Base-by-base conservation (phyloP, 2,797 vertebrate genomes). In the Aselliscus stoliczkanus region DNA sequence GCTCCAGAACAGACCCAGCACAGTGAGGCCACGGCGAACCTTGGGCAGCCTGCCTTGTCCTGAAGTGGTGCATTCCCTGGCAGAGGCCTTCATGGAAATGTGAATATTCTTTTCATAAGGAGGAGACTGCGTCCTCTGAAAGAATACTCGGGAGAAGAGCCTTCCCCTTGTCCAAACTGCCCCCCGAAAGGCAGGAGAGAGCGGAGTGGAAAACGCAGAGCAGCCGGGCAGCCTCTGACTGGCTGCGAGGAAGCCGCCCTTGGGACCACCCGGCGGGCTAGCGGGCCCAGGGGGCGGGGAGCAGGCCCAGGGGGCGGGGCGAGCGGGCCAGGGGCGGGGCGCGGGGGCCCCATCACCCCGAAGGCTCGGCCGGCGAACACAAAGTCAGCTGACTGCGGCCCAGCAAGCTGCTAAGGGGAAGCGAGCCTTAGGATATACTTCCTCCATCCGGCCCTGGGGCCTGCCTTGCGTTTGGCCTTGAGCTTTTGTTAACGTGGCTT, bases 141-240 rank as follows among this genome's bases (percentile, higher is more conserved):
- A 34, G 29, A 7, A 1, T 1, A 25, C 9, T 25, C 1, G 0
- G 20, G 29, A 6, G 17, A 15, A 2, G 0, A 50, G n/a, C 44
- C 3, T 17, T 2, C 5, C 25, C 31, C 31, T 7, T 2, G 21
- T 14, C 29, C 77, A 34, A 65, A 34, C 58, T 1, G 18, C 31
- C 69, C 83, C 37, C 21, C 15, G 17, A 58, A 13, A 21, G 21
- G 42, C 6, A 0, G 3, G 5, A 0, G 13, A 27, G 31, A 8
- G 14, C 42, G 0, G 31, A 17, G 17, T 39, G 17, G 29, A 50
- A 58, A 60, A 76, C 20, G 84, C 42, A 1, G 13, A 7, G 25
- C 21, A 5, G 42, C n/a, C 20, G 1, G 13, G 64, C 58, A 27
- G 8, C 62, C 4, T 34, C 58, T 29, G 92, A 88, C 82, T 75